Evolutionary conservation across 2,797 vertebrate genomes (phyloP), one percentile per base, ranked within the genome.

Genomic region (Danio aesculapii): DNA sequence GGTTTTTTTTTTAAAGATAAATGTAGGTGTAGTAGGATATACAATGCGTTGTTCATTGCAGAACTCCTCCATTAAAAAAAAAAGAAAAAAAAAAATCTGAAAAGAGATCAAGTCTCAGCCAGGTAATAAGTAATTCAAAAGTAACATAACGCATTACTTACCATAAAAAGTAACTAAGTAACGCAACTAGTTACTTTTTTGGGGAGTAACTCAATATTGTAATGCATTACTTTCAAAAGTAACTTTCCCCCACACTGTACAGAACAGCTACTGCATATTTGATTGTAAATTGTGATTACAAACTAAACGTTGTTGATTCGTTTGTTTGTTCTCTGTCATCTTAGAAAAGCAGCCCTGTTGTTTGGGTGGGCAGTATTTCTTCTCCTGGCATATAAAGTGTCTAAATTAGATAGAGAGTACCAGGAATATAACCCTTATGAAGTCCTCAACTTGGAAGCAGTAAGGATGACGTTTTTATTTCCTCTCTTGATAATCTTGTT

Each of bases 351-450:
- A 88, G 94, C 96, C 83, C 93, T 99, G 82, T 94, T 99, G 90
- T 95, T 97, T 87, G 98, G 98, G 86, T 99, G 98, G 98, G 95
- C 93, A 53, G 93, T 99, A 83, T 98, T 99, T 92, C 88, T 99
- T 91, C 95, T 99, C 86, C 95, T 99, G 91, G 95, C 95, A 19
- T 99, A 99, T 92, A 99, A 99, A 90, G 98, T 99, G 92, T 99
- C 98, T 86, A 99, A 98, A 92, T 95, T 98, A 78, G 98, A 99
- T 90, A 88, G 97, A 88, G 97, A 99, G 86, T 99, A 99, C 93
- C 97, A 99, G 91, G 98, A 99, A 87, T 99, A 99, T 89, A 99
- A 99, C 90, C 98, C 98, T 17, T 99, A 98, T 79, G 98, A 99
- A 93, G 96, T 99, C 83, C 95, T 99, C 89, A 94, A 93, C 90